Conservation (phyloP, 2,797 vertebrate species). For the Arctocebus calabarensis region DNA sequence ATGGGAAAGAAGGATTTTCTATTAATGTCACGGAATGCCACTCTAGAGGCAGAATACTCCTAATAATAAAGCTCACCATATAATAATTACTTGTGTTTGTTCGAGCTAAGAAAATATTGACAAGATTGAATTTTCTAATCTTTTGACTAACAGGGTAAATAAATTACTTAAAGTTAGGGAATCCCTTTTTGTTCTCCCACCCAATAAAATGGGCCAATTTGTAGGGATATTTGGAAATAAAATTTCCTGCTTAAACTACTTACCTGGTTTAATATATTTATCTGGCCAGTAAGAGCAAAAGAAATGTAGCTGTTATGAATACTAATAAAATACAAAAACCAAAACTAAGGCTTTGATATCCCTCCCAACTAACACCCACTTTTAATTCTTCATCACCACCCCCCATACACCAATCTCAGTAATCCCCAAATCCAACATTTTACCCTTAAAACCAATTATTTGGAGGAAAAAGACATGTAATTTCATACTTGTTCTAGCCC, state of each 20-base stretch:
- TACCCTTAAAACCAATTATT: constrained; percentile 50
- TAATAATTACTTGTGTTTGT: constrained; percentile 77
- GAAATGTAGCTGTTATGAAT: constrained; percentile 58
- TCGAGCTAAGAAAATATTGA: constrained; percentile 80
- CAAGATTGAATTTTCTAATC: constrained; percentile 62
- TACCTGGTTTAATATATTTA: constrained; percentile 85
- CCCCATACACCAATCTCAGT: constrained; percentile 23
- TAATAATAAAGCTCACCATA: constrained; percentile 38
- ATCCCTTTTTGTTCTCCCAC: constrained; percentile 60
- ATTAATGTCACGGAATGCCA: constrained; percentile 72
- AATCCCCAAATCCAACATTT: constrained; percentile 26
- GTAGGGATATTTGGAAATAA: constrained; percentile 45
- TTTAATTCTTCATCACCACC: background rate
- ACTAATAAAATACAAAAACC: constrained; percentile 60
- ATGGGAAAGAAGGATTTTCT: constrained; percentile 80
- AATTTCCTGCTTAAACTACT: constrained; percentile 82
- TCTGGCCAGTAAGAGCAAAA: constrained; percentile 67
- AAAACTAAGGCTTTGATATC: constrained; percentile 49
- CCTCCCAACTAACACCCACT: constrained; percentile 52
- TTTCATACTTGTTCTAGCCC: constrained; percentile 81
- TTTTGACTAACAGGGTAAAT: constrained; percentile 71
- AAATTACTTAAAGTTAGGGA: constrained; percentile 65
- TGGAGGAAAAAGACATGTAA: constrained; percentile 75
- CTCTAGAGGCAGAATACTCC: constrained; percentile 77
- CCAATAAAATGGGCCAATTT: constrained; percentile 68